A percentile compares a stretch with the other conserved stretches of the same genome.
phyloP scores from a whole-genome alignment of 2,888 invertebrate species.

The Drosophila quinaria region DNA sequence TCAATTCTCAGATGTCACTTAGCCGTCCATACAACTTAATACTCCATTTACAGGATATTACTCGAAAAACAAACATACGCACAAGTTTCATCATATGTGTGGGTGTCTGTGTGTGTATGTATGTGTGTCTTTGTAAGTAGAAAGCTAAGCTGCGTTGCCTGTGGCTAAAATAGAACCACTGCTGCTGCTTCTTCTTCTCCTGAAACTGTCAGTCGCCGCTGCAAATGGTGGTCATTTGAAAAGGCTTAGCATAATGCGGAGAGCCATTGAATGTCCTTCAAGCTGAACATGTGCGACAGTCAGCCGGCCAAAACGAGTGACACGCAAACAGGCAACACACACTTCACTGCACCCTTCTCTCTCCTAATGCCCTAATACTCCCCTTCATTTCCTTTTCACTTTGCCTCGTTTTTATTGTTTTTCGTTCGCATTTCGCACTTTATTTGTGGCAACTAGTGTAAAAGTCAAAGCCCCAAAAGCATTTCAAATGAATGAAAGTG shows the following conservation, averaged over 20 bases:
- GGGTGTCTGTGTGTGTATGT: background rate
- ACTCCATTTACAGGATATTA: constrained; percentile 44
- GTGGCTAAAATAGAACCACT: constrained; percentile 31
- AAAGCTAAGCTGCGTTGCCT: constrained; percentile 39
- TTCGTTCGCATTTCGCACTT: constrained; percentile 38
- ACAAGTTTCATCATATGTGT: constrained; percentile 3
- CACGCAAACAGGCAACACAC: constrained; percentile 46
- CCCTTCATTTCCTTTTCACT: constrained; percentile 14
- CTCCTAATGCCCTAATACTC: background rate
- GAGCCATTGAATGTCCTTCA: constrained; percentile 71
- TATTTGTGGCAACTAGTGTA: constrained; percentile 29
- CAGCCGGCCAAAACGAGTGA: constrained; percentile 50
- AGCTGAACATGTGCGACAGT: constrained; percentile 65
- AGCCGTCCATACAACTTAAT: constrained; percentile 17
- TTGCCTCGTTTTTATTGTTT: constrained; percentile 39
- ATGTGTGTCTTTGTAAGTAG: constrained; percentile 16
- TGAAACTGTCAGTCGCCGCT: constrained; percentile 51
- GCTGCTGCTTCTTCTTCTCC: constrained; percentile 20
- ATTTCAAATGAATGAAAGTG: constrained; percentile 53
- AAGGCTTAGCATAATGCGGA: constrained; percentile 76
- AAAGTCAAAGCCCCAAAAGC: constrained; percentile 70
- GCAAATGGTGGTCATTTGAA: constrained; percentile 73
- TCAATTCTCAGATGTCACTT: too few relatives aligned
- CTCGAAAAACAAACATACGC: constrained; percentile 17
- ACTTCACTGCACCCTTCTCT: constrained; percentile 4